Conservation (phyloP, 2,888 invertebrate species). For the Catotricha subobsoleta region DNA sequence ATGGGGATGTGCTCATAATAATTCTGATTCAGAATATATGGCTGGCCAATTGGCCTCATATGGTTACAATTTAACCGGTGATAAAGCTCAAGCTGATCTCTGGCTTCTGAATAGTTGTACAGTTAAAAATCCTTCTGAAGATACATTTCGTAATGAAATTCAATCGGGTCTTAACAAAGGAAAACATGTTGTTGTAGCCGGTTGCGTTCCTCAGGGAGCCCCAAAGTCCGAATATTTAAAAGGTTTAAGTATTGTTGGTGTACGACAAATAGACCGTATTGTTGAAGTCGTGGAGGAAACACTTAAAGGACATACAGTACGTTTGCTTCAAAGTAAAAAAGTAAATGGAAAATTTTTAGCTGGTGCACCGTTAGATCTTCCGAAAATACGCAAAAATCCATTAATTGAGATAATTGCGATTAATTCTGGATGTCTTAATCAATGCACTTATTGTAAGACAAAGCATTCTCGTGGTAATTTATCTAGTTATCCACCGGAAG, state of each 20-base stretch:
- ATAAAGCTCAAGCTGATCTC: slow-evolving; percentile 66
- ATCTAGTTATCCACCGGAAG: slow-evolving; percentile 81
- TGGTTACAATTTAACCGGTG: slow-evolving; percentile 69
- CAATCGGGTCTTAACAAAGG: slow-evolving; percentile 51
- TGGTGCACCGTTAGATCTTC: slow-evolving; percentile 71
- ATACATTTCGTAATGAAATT: slow-evolving; percentile 80
- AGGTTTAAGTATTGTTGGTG: slow-evolving; percentile 87
- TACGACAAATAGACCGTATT: slow-evolving; percentile 94
- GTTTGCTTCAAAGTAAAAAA: slow-evolving; percentile 66
- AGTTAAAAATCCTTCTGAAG: slow-evolving; percentile 94
- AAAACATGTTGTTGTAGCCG: slow-evolving; percentile 81
- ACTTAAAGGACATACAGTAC: slow-evolving; percentile 63
- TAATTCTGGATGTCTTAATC: slow-evolving; percentile 91
- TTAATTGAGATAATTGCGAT: slow-evolving; percentile 94
- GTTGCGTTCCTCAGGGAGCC: slow-evolving; percentile 92
- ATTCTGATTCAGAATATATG: slow-evolving; percentile 97
- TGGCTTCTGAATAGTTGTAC: slow-evolving; percentile 78
- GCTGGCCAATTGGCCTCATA: slow-evolving; percentile 78
- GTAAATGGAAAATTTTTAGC: slow-evolving; percentile 59
- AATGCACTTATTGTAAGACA: slow-evolving; percentile 97
- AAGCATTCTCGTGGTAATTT: slow-evolving; percentile 93
- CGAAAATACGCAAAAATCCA: slow-evolving; percentile 90
- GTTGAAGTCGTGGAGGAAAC: slow-evolving; percentile 97
- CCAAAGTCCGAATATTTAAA: slow-evolving; percentile 42
- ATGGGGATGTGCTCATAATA: slow-evolving; percentile 98